These are phyloP conservation scores for Phylloscopus trochilus DNA, from an alignment of 2,113 vertebrate genomes.

Conservation along the genomic window DNA sequence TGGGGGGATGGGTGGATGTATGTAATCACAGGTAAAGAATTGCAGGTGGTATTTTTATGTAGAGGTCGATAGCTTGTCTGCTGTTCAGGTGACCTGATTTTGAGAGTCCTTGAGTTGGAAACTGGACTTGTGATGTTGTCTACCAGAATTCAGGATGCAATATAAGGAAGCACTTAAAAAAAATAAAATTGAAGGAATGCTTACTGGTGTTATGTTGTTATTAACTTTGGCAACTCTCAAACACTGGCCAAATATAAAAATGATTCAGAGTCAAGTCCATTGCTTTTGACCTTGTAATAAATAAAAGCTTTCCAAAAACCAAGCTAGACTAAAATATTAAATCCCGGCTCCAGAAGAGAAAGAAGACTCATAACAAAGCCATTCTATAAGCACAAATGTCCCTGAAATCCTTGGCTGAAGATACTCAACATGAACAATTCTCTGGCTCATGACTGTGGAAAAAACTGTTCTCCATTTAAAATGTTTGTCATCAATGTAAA, in stretches of 20 bases:
- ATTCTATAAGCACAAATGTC: slow-evolving; percentile 36
- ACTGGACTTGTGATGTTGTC: background rate
- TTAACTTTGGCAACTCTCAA: background rate
- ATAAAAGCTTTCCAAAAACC: slow-evolving; percentile 18
- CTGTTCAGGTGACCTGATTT: background rate
- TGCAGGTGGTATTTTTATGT: background rate
- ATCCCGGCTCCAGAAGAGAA: slow-evolving; percentile 11
- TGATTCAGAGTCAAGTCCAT: background rate
- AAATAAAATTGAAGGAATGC: background rate
- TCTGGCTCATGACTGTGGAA: slow-evolving; percentile 33
- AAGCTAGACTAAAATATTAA: slow-evolving; percentile 38
- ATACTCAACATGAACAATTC: slow-evolving; percentile 18
- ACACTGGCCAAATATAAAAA: background rate
- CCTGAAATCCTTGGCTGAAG: slow-evolving; percentile 49
- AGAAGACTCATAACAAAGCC: background rate
- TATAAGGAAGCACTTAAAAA: background rate
- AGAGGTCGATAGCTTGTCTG: background rate
- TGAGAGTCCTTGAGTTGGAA: background rate
- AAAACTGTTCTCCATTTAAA: slow-evolving; percentile 28
- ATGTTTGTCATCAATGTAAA: slow-evolving; percentile 49
- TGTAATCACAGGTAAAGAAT: background rate
- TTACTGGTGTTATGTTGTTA: background rate
- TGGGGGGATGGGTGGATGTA: background rate
- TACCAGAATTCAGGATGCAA: background rate
- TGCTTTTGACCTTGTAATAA: slow-evolving; percentile 48